Evolutionary conservation across 1,140 invertebrate species (phyloP), one percentile per base, ranked within the genome.

Genomic region (Nomia melanderi): DNA sequence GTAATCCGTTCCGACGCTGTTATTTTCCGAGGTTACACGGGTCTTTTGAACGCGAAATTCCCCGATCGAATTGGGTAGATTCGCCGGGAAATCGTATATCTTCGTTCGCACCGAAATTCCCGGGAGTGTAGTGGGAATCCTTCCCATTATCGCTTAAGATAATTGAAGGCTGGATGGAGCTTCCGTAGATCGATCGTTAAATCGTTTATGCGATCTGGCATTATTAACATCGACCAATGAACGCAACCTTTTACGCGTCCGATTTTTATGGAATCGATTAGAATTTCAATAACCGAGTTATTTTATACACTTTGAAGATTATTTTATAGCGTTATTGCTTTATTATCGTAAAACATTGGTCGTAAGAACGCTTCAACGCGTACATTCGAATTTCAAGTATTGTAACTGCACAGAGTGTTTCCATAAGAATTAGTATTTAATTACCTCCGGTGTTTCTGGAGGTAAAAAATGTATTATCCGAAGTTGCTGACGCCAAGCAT

Each of bases 31-130:
- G 39, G 41, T 23, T 4, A 50, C 3, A 17, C 14, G 2, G 31
- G 25, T 54, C 14, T 27, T 44, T 17, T 20, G 23, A 17, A 53
- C 27, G 20, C 27, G 25, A 9, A 4, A 29, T 44, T n/a, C 8
- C 50, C 12, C 12, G 12, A 29, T 33, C 44, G 29, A 65, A 25
- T 47, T 23, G 33, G 69, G 17, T 11, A 11, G 31, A 36, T 29
- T 25, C 29, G 11, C 17, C 23, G 1, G 1, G 60, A 39, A 53
- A 66, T 56, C 62, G 62, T 74, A 39, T 12, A 12, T 54, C 50
- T 66, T 74, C 62, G 47, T 65, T 65, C 62, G 4, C 25, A 17
- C 12, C 64, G 50, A 54, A 65, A 74, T 56, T 74, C 71, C 50
- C 62, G 56, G 27, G 53, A 31, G 53, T 5, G 20, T 47, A 53